Conservation (phyloP, 2,888 invertebrate genomes). For the Petrolisthes cinctipes region DNA sequence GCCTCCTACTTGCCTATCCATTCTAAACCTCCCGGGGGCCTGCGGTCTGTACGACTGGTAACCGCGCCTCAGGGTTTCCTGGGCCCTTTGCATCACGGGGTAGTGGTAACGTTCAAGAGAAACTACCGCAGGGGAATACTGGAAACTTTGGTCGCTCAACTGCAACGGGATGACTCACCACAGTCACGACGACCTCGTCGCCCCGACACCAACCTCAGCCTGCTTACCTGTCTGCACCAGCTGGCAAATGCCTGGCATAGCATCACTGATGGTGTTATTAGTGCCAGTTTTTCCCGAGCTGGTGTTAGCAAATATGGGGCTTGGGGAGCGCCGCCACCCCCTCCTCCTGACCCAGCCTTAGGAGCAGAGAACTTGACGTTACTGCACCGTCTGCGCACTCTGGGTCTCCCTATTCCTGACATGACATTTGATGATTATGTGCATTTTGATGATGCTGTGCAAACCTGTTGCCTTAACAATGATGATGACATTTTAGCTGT, state of each 20-base stretch:
- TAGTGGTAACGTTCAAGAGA: slow-evolving; percentile 50
- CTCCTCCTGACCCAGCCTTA: slow-evolving; percentile 38
- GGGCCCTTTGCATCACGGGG: slow-evolving; percentile 50
- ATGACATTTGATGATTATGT: slow-evolving; percentile 60
- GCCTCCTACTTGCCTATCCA: slow-evolving; percentile 57
- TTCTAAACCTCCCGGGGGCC: slow-evolving; percentile 46
- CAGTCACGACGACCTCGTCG: slow-evolving; percentile 28
- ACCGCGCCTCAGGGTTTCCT: slow-evolving; percentile 47
- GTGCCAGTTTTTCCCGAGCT: slow-evolving; percentile 51
- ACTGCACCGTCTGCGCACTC: slow-evolving; percentile 39
- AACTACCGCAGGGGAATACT: slow-evolving; percentile 55
- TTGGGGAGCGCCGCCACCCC: slow-evolving; percentile 49
- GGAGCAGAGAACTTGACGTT: slow-evolving; percentile 37
- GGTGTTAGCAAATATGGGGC: slow-evolving; percentile 55
- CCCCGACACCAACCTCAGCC: slow-evolving; percentile 40
- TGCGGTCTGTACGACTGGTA: slow-evolving; percentile 52
- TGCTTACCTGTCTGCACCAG: slow-evolving; percentile 49
- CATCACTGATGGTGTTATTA: slow-evolving; percentile 54
- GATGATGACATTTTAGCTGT: slow-evolving; percentile 58
- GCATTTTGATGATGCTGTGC: slow-evolving; percentile 61
- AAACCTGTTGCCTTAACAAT: slow-evolving; percentile 53
- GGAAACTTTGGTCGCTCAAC: slow-evolving; percentile 46
- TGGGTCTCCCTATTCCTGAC: slow-evolving; percentile 48
- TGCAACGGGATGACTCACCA: slow-evolving; percentile 34
- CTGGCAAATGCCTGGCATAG: slow-evolving; percentile 60